Conservation (phyloP, 2,797 vertebrate genomes). For the Anguilla marmorata region DNA sequence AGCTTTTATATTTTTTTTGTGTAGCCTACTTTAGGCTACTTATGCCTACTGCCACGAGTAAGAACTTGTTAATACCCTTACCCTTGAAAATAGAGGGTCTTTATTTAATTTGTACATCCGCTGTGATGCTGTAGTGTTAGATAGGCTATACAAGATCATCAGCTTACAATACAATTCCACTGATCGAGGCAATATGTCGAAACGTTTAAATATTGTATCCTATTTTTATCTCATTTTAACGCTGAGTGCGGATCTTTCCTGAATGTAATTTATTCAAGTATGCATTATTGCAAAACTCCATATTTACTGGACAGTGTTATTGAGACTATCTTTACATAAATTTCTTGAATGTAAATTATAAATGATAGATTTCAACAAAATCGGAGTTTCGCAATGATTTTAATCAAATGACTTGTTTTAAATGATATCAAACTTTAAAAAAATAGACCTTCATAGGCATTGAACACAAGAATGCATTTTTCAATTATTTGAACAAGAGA, state of each 20-base stretch:
- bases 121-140: no score
- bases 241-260: neutral
- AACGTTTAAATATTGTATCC: no score
- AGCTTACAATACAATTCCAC: no score
- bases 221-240: neutral
- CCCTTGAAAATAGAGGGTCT: no score
- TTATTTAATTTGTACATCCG: no score
- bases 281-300: neutral
- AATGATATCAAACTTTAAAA: neutral
- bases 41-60: no score
- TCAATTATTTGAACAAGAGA: neutral
- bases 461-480: neutral
- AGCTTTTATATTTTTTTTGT: neutral
- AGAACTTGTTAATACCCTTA: no score
- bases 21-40: neutral
- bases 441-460: neutral
- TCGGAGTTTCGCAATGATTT: neutral
- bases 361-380: neutral
- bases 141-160: no score
- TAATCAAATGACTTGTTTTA: neutral
- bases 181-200: no score
- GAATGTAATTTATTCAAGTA: neutral
- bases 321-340: neutral
- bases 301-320: constrained; percentile 4
- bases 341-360: neutral